A percentile compares a stretch with the other conserved stretches of the same genome.
Conservation (phyloP, 2,797 vertebrate genomes). For the Danio aesculapii region DNA sequence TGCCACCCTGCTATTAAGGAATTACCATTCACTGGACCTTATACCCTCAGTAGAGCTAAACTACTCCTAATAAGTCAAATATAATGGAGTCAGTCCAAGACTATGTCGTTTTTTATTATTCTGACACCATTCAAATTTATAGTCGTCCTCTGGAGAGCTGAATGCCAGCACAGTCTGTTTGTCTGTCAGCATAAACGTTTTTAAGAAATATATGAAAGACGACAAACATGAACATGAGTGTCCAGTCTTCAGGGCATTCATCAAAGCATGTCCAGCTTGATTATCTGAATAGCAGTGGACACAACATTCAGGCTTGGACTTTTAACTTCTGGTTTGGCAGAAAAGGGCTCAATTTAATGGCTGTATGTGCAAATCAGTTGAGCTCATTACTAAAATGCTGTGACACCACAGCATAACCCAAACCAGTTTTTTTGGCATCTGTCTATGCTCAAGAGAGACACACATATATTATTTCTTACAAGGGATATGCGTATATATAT, state of each 20-base stretch:
- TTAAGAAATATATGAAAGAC: conserved; percentile 34
- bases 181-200: conserved; percentile 14
- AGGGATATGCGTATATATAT: not conserved
- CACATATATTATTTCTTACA: not conserved
- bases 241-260: conserved; percentile 22
- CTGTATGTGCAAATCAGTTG: not conserved
- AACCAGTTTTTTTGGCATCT: conserved; percentile 6
- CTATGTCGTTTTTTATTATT: conserved; percentile 13
- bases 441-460: not conserved
- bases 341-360: conserved; percentile 10
- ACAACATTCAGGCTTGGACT: conserved; percentile 11
- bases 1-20: not conserved
- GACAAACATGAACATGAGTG: conserved; percentile 3
- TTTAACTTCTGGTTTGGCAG: conserved; percentile 46
- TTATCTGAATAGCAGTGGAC: conserved; percentile 23
- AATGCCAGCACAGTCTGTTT: not conserved
- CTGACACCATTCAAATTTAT: conserved; percentile 2
- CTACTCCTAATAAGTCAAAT: not conserved
- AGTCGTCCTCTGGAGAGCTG: conserved; percentile 7
- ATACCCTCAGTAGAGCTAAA: not conserved
- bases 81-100: not conserved
- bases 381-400: conserved; percentile 10
- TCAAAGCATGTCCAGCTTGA: conserved; percentile 26
- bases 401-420: not conserved
- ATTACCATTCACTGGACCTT: not conserved